These are phyloP conservation scores for Philopotamus ludificatus DNA, from an alignment of 1,140 invertebrate genomes.

Conservation along the genomic window DNA sequence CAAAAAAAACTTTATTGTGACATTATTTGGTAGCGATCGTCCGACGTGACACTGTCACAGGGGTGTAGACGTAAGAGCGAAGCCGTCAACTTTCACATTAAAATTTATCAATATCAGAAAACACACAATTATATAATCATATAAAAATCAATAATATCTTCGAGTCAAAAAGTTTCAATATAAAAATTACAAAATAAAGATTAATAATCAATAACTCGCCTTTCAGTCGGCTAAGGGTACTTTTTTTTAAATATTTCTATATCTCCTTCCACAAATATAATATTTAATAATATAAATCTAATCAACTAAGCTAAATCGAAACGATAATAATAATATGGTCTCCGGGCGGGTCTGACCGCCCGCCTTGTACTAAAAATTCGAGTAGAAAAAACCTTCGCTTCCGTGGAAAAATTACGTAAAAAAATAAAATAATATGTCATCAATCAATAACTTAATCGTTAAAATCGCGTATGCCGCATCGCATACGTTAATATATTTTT, in stretches of 20 bases:
- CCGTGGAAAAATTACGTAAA: constrained; percentile 41
- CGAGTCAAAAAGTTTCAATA: constrained; percentile 24
- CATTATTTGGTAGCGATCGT: constrained; percentile 42
- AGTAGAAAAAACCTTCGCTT: constrained; percentile 34
- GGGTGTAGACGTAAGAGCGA: constrained; percentile 8
- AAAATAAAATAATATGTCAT: constrained; percentile 42
- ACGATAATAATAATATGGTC: constrained; percentile 34
- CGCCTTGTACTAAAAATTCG: constrained; percentile 38
- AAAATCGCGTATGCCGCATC: too few species aligned
- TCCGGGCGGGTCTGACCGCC: constrained; percentile 16
- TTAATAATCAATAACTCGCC: constrained; percentile 35
- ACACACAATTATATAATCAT: constrained; percentile 30
- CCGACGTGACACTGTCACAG: constrained; percentile 23
- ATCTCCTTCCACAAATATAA: constrained; percentile 23
- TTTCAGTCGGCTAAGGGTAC: constrained; percentile 31
- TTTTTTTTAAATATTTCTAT: constrained; percentile 39
- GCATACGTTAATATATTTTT: too few species aligned
- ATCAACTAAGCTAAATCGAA: constrained; percentile 39
- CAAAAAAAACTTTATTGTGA: constrained; percentile 39
- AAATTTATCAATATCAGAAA: constrained; percentile 29
- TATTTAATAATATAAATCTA: constrained; percentile 41
- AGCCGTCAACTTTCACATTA: constrained; percentile 22
- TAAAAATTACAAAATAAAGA: constrained; percentile 40
- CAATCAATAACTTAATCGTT: constrained; percentile 22
- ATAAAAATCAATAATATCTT: constrained; percentile 32